Base-by-base conservation (phyloP, 2,888 invertebrate species). In the Tipula lateralis region DNA sequence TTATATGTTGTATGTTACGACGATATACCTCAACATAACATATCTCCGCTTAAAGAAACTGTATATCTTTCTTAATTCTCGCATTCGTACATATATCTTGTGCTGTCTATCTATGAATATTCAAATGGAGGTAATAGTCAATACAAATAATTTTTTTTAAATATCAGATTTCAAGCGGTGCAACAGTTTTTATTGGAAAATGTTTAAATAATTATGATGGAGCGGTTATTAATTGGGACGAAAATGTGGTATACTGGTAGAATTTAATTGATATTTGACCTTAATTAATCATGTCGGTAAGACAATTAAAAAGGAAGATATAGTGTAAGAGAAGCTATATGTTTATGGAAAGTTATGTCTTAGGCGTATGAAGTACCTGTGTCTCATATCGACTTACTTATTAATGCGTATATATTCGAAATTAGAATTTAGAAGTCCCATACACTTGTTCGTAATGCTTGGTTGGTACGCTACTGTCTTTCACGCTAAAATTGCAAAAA, bases 61-160 rank as follows among this genome's bases (percentile, higher is more conserved):
- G 66, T 66, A n/a, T n/a, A 24, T 66, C 66, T 66, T 66, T 66
- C 66, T 66, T 66, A 66, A 66, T 66, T 66, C 66, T 66, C 66
- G 9, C 24, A 66, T 66, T 66, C 66, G 66, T 66, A 66, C 24
- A 66, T 39, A 44, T 44, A 44, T 24, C 66, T 66, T 66, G 66
- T 12, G 24, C 24, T 66, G 24, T 66, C 66, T 19, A 19, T 24
- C 24, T 66, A 66, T 66, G 66, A 6, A 66, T 66, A 66, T 66
- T 0, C 66, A 66, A 50, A 50, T 50, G 16, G 4, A 16, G 16
- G 12, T 50, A 50, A 50, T 50, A 66, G 66, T 24, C 66, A 24
- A 66, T 66, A 66, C 1, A n/a, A n/a, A 4, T 24, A 7, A 4
- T 66, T 66, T 9, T 24, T 66, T 19, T 50, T 66, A 2, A 24